phyloP scores from a whole-genome alignment of 1,140 invertebrate genomes.

The Adoxophyes honmai region DNA sequence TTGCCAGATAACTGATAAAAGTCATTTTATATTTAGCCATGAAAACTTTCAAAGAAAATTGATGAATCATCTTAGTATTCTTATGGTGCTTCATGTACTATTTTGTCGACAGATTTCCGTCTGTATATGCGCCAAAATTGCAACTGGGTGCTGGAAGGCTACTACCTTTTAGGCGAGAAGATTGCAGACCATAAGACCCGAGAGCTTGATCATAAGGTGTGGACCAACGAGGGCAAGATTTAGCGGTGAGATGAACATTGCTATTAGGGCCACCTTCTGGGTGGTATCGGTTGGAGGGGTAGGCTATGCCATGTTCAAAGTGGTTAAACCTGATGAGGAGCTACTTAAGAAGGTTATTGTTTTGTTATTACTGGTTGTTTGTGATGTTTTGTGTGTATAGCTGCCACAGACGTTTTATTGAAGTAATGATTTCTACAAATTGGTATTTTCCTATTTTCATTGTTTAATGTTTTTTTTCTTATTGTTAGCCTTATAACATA shows the following conservation, averaged over 20 bases:
- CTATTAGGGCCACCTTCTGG: constrained; percentile 78
- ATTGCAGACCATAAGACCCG: constrained; percentile 74
- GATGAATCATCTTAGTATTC: too few relatives aligned
- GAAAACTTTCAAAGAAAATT: too few relatives aligned
- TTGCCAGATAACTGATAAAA: too few relatives aligned
- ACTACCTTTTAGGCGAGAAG: constrained; percentile 79
- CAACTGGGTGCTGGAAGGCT: constrained; percentile 78
- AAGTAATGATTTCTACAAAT: too few relatives aligned
- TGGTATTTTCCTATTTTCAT: too few relatives aligned
- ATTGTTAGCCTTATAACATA: too few relatives aligned
- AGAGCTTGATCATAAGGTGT: constrained; percentile 73
- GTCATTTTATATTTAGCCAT: too few relatives aligned
- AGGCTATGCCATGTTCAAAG: constrained; percentile 76
- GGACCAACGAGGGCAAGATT: constrained; percentile 71
- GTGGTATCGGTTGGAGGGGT: constrained; percentile 74
- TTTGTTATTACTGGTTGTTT: constrained; percentile 48
- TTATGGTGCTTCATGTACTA: not conserved
- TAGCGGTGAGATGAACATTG: constrained; percentile 69
- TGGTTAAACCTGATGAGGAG: constrained; percentile 77
- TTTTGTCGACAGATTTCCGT: constrained; percentile 76
- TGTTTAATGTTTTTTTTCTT: too few relatives aligned
- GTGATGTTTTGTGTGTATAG: constrained; percentile 12
- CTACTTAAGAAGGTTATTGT: constrained; percentile 74
- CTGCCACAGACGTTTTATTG: not conserved
- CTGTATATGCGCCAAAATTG: constrained; percentile 79